Conservation (phyloP, 2,113 vertebrate species). For the Daubentonia madagascariensis region DNA sequence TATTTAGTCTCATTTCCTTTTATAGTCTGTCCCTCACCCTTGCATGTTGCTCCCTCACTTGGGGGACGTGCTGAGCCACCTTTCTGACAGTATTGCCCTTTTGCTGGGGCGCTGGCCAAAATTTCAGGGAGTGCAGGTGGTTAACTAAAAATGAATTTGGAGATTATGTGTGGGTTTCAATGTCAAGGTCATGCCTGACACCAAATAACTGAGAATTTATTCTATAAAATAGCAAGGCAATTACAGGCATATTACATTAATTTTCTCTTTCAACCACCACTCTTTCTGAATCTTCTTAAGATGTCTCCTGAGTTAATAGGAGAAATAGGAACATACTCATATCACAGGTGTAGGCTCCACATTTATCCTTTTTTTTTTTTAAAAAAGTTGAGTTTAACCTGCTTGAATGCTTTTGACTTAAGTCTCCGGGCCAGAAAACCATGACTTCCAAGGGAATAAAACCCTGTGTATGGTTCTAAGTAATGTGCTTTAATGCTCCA, state of each 20-base stretch:
- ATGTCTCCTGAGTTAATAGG: not conserved
- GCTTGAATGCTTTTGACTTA: not conserved
- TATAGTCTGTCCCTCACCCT: not conserved
- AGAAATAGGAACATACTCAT: not conserved
- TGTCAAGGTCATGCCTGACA: not conserved
- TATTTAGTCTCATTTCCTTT: not conserved
- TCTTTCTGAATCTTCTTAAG: conserved; percentile 13
- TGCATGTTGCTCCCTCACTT: not conserved
- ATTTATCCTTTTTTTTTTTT: not conserved
- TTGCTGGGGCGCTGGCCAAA: not conserved
- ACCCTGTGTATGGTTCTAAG: not conserved
- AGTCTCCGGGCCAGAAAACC: not conserved
- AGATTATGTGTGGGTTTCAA: not conserved
- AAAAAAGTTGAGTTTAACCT: not conserved
- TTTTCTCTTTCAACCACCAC: not conserved
- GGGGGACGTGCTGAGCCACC: not conserved
- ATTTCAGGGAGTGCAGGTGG: not conserved
- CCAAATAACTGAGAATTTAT: not conserved
- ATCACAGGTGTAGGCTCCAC: not conserved
- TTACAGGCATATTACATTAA: not conserved
- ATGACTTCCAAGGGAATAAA: not conserved
- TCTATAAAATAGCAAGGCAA: not conserved
- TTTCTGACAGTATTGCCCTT: not conserved
- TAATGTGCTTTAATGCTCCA: not conserved
- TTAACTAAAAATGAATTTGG: not conserved